Evolutionary conservation across 2,888 invertebrate species (phyloP), one percentile per base, ranked within the genome.

Genomic region (Rhaphigaster nebulosa): DNA sequence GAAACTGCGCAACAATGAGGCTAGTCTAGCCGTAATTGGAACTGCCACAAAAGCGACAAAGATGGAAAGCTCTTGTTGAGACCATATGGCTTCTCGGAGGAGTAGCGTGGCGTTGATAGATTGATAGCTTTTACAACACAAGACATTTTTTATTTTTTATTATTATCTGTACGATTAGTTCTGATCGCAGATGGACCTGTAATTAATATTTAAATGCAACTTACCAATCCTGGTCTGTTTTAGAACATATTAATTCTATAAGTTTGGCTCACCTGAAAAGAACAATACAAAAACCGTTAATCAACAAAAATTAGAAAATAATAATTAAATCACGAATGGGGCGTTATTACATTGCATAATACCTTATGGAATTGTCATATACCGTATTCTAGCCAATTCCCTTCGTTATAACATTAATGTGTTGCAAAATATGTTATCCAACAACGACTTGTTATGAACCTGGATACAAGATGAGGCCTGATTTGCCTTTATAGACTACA

Each of bases 41-140:
- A 76, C 70, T 38, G 70, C 70, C 70, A 76, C 70, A 76, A 76
- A 76, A 65, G 15, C 29, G 70, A 38, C 34, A 76, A 38, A 76
- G 70, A 76, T 76, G 70, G 70, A 76, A 76, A 38, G 70, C 34
- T 76, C 70, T 38, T 38, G 34, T 38, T 38, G 38, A 76, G 70
- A 38, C 34, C 70, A 38, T 38, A 13, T 76, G 70, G 34, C 38
- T 76, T 60, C 65, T 34, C 13, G 29, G 65, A 18, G 65, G 29
- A 65, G 29, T 34, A 23, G 0, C 29, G 1, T 29, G 65, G 15
- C 65, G 18, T 29, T 65, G 65, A 65, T 18, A 34, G 70, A 76
- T 76, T 38, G 70, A 76, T 38, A 6, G 20, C 23, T 76, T 76
- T 76, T 76, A 38, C 70, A 76, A 76, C 26, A 38, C 10, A 5